Evolutionary conservation across 2,888 invertebrate genomes (phyloP), one percentile per base, ranked within the genome.

Genomic region (Campoplex capitator): DNA sequence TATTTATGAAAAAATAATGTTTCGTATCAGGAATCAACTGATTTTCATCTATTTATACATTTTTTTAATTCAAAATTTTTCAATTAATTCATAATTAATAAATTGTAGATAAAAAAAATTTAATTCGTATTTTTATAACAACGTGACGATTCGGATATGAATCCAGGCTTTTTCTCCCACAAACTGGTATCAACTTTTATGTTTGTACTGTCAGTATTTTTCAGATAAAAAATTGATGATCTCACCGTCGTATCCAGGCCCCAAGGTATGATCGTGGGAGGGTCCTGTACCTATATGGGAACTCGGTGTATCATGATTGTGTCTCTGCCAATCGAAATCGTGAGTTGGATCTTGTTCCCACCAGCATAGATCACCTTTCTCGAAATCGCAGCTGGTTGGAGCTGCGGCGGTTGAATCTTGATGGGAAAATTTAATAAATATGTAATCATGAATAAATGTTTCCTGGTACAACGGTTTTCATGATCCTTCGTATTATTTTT

Each of bases 301-400:
- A 81, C 96, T 97, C 0, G 97, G 97, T 0, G 97, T 97, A 71
- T 95, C 95, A 76, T 94, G 95, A 90, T 96, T 96, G 68, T 96
- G 95, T 16, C 97, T 95, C 16, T 92, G 95, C 98, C 98, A 98
- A 89, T 97, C 97, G 88, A 97, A 97, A 92, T 97, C 96, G 87
- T 97, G 96, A 0, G 95, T 94, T 0, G 96, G 95, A 84, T 97
- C 97, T 67, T 97, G 96, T 0, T 95, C 95, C 98, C 98, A 98
- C n/a, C 97, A 97, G 90, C 98, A 98, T 0, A 97, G 92, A 89
- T 96, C 96, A 0, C 95, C 94, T 0, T 95, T 94, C 93, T 97
- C 97, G 90, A 97, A 97, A 91, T 97, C 96, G 89, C 97, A 97
- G 42, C 94, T 95, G 48, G 95, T 92, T 13, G 94, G 92, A 0